These are phyloP conservation scores for Buceros bicornis DNA, from an alignment of 2,797 vertebrate species.

Conservation along the genomic window DNA sequence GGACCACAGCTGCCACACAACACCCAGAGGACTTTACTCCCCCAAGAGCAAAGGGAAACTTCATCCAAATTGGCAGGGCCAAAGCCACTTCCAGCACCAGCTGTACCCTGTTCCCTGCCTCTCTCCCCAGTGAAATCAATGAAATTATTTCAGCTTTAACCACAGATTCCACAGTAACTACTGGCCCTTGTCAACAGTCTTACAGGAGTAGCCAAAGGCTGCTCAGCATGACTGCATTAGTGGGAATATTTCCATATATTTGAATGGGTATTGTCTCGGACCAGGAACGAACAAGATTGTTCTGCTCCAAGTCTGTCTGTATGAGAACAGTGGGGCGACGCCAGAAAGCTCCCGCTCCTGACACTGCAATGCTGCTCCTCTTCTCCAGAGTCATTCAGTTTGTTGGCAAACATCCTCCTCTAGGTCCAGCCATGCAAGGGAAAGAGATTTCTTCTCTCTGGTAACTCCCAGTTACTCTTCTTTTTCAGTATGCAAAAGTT, in stretches of 20 bases:
- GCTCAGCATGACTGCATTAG: background rate
- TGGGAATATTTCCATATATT: slow-evolving; percentile 12
- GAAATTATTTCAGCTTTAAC: background rate
- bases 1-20: background rate
- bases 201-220: slow-evolving; percentile 28
- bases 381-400: background rate
- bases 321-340: fast-evolving
- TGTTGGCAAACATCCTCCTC: background rate
- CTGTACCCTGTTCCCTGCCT: background rate
- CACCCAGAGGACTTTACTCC: background rate
- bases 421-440: background rate
- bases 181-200: slow-evolving; percentile 14
- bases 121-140: background rate
- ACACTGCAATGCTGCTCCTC: background rate
- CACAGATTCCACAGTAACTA: slow-evolving; percentile 20
- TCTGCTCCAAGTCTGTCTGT: background rate
- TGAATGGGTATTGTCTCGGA: slow-evolving; percentile 59
- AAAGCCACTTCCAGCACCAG: background rate
- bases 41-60: background rate
- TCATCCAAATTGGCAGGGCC: background rate
- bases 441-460: background rate
- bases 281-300: slow-evolving; percentile 48
- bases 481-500: background rate
- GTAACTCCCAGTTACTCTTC: background rate
- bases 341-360: background rate